Conservation (phyloP, 2,888 invertebrate species). For the Mythimna vitellina region DNA sequence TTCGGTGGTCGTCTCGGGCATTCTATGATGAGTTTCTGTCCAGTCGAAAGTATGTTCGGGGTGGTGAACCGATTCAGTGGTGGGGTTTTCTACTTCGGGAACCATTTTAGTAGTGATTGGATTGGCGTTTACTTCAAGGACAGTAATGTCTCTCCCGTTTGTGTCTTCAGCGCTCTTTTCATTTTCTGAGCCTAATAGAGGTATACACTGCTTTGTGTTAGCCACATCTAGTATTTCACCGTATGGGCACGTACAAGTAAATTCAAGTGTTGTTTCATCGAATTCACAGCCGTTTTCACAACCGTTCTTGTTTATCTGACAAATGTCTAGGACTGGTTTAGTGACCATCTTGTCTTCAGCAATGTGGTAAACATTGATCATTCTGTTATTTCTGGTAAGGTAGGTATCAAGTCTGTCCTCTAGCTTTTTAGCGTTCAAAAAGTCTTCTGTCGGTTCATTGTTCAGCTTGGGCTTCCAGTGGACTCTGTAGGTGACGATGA, state of each 20-base stretch:
- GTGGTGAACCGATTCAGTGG: constrained; percentile 66
- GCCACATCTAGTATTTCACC: constrained; percentile 83
- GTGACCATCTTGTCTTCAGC: constrained; percentile 82
- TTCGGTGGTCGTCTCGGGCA: constrained; percentile 76
- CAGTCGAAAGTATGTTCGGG: constrained; percentile 74
- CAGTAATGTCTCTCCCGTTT: constrained; percentile 64
- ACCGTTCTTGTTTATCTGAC: constrained; percentile 91
- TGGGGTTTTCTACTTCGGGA: constrained; percentile 73
- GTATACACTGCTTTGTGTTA: constrained; percentile 85
- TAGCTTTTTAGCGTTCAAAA: constrained; percentile 86
- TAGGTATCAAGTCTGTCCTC: constrained; percentile 87
- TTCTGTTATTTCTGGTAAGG: constrained; percentile 87
- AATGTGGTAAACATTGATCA: constrained; percentile 89
- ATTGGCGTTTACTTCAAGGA: constrained; percentile 70
- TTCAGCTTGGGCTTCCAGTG: constrained; percentile 91
- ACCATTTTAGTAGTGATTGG: constrained; percentile 71
- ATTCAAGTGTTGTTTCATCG: constrained; percentile 91
- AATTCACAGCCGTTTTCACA: constrained; percentile 93
- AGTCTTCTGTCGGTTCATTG: constrained; percentile 84
- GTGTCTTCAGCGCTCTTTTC: constrained; percentile 28
- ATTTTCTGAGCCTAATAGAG: constrained; percentile 72
- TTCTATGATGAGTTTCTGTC: constrained; percentile 76
- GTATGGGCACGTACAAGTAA: constrained; percentile 92
- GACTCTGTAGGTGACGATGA: constrained; percentile 92
- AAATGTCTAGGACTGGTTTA: constrained; percentile 91